Evolutionary conservation across 2,113 vertebrate genomes (phyloP).

Genomic region (Carassius auratus): DNA sequence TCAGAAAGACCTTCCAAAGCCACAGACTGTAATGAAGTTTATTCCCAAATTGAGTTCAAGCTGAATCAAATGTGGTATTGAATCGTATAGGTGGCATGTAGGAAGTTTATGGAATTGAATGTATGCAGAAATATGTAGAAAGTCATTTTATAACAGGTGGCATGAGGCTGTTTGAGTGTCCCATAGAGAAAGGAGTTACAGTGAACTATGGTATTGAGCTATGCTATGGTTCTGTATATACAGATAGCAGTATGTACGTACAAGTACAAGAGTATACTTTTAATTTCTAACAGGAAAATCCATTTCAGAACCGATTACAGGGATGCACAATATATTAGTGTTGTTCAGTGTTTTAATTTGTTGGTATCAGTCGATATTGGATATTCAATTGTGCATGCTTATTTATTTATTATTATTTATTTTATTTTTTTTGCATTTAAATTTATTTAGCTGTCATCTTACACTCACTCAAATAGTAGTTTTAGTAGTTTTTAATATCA

Average conservation of each 20-base stretch:
- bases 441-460: not conserved
- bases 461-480: not conserved
- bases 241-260: not conserved
- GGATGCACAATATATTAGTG: not conserved
- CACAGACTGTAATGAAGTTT: constrained; percentile 76
- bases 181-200: not conserved
- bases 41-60: constrained; percentile 78
- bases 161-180: not conserved
- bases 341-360: not conserved
- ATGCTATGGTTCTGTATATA: too few species aligned
- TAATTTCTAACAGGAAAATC: constrained; percentile 11
- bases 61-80: constrained; percentile 76
- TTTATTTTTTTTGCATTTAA: not conserved
- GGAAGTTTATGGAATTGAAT: constrained; percentile 67
- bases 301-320: not conserved
- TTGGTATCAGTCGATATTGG: not conserved
- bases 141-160: not conserved
- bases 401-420: not conserved
- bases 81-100: constrained; percentile 72
- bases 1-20: constrained; percentile 69
- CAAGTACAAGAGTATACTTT: not conserved
- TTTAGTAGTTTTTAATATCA: not conserved
- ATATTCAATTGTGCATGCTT: not conserved
- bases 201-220: not conserved
- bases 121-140: not conserved